Base-by-base conservation (phyloP, 2,888 invertebrate genomes). In the Calliopum simillimum region DNA sequence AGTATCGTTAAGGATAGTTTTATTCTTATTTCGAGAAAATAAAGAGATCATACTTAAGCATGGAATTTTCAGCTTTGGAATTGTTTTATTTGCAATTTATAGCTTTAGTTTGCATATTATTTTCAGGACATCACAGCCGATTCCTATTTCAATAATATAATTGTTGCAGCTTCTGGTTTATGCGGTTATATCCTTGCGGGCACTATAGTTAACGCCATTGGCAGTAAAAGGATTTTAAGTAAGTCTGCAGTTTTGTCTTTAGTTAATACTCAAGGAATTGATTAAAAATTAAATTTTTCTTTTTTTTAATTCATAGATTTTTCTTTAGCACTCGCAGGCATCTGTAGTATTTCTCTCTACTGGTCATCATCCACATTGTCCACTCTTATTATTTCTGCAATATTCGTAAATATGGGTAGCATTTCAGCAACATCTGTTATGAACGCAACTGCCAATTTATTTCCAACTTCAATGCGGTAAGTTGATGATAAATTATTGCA, bases 121-220 rank as follows among this genome's bases (percentile, higher is more conserved):
- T 72, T 68, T 16, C 62, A 77, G 77, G 55, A 70, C 2, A 72
- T 74, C 14, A 73, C 68, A 8, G 61, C 68, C 90, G 0, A 92
- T 3, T 91, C 91, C 0, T 93, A 92, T 75, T 87, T 91, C 11
- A 92, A 92, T 80, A 90, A 91, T 16, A 89, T 90, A 0, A 88
- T 90, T 1, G 90, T 92, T 8, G 90, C 91, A 0, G 82, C 88
- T 0, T 89, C 90, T 0, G 88, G 90, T 0, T 87, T 91, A 3
- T 79, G 89, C 33, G 89, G 90, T 0, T 92, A 90, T 78, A 85
- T 89, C 0, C 80, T 91, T 23, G 91, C 88, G 6, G 88, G 87
- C 53, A 80, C 81, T 25, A 71, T 89, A 3, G 87, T 89, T 56
- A 88, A 87, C 71, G 82, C 80, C 19, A 66, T 88, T 43, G 88